These are phyloP conservation scores for Liparis tanakae DNA, from an alignment of 2,797 vertebrate species.

Conservation along the genomic window DNA sequence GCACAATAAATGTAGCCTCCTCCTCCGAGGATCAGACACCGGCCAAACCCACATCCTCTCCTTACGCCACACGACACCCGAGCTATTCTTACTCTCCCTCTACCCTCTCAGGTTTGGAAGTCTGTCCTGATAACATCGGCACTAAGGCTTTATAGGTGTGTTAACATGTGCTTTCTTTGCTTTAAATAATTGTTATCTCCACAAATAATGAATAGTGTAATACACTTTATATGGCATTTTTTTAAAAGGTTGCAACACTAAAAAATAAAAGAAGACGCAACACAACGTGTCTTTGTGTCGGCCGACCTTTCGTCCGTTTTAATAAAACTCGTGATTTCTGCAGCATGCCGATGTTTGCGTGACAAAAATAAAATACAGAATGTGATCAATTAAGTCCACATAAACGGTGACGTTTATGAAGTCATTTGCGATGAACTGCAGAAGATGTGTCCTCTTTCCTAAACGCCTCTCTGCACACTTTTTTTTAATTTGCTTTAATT, in stretches of 20 bases:
- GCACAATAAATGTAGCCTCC: conserved; percentile 37
- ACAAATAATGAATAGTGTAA: neutral
- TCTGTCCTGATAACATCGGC: conserved; percentile 3
- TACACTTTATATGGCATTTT: neutral
- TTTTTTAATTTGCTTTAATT: neutral
- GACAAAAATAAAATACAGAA: neutral
- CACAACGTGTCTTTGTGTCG: too few relatives aligned
- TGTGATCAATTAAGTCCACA: neutral
- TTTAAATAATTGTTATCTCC: neutral
- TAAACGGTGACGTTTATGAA: neutral
- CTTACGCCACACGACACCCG: neutral
- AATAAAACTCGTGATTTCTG: neutral
- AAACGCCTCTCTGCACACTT: neutral
- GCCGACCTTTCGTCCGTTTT: too few relatives aligned
- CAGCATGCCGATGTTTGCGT: neutral
- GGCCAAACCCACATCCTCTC: neutral
- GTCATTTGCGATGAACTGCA: neutral
- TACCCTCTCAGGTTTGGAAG: conserved; percentile 7
- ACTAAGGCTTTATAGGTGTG: neutral
- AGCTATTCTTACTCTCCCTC: conserved; percentile 7
- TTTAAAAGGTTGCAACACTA: neutral
- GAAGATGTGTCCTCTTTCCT: neutral
- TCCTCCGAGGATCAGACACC: conserved; percentile 63
- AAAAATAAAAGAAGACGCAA: too few relatives aligned
- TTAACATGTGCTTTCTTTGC: neutral